These are phyloP conservation scores for Macroglossus sobrinus DNA, from an alignment of 2,113 vertebrate species.

Conservation along the genomic window DNA sequence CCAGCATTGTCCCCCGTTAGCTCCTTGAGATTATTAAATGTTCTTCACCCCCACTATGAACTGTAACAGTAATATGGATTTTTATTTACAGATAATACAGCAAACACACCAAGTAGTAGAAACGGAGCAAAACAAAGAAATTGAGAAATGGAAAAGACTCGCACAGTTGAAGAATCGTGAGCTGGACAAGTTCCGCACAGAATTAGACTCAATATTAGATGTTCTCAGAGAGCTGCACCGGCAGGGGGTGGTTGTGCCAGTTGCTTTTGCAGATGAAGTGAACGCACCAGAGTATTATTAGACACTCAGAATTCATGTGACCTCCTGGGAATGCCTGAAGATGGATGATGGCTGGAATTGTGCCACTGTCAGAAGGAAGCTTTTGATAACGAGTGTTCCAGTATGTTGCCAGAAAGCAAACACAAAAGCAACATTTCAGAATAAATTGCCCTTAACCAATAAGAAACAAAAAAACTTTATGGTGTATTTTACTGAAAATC, in stretches of 20 bases:
- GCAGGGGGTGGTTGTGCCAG: constrained; percentile 88
- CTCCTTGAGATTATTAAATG: neutral
- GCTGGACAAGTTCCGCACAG: constrained; percentile 89
- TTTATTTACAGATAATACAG: constrained; percentile 83
- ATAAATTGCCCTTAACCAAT: constrained; percentile 22
- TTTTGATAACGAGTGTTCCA: neutral
- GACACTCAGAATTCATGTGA: neutral
- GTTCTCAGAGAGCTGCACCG: constrained; percentile 91
- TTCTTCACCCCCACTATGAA: neutral
- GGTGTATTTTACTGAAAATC: constrained; percentile 6
- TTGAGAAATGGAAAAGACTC: constrained; percentile 87
- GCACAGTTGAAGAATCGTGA: constrained; percentile 89
- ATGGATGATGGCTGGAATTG: neutral
- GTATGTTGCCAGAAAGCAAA: neutral
- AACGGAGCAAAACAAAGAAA: constrained; percentile 81
- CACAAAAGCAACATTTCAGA: neutral
- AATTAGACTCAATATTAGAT: constrained; percentile 94
- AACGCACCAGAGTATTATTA: constrained; percentile 39
- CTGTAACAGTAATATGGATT: neutral
- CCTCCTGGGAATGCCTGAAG: neutral
- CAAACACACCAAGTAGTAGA: constrained; percentile 77
- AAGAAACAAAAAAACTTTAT: neutral
- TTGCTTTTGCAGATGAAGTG: constrained; percentile 48
- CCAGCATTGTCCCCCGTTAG: neutral
- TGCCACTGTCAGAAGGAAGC: neutral